A percentile compares a stretch with the other conserved stretches of the same genome.
Conservation (phyloP, 2,888 invertebrate species). For the Drosophila peninsularis region DNA sequence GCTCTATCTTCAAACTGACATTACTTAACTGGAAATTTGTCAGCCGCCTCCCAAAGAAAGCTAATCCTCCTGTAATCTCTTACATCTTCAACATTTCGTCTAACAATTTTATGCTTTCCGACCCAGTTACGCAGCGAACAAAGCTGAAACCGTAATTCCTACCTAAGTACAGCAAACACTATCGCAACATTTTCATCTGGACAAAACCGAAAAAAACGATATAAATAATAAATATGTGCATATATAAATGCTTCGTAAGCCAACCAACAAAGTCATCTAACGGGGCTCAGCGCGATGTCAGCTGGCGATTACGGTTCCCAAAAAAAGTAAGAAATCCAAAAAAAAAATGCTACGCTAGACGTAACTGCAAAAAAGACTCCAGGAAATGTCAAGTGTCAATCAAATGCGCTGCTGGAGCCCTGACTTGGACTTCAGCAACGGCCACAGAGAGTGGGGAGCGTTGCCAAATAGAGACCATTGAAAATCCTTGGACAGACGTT, state of each 20-base stretch:
- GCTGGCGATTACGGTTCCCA: slow-evolving; percentile 56
- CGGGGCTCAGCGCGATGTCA: slow-evolving; percentile 63
- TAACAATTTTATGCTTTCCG: slow-evolving; percentile 6
- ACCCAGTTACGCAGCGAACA: slow-evolving; percentile 49
- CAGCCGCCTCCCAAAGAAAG: background rate
- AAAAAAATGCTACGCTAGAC: slow-evolving; percentile 49
- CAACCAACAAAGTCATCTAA: slow-evolving; percentile 54
- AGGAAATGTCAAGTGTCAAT: slow-evolving; percentile 77
- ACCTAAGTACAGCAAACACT: slow-evolving; percentile 6
- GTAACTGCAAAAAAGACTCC: slow-evolving; percentile 40
- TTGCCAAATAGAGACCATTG: slow-evolving; percentile 42
- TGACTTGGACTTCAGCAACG: slow-evolving; percentile 2
- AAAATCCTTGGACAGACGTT: slow-evolving; percentile 59
- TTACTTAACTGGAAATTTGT: background rate
- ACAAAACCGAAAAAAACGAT: background rate
- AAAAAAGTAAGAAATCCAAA: background rate
- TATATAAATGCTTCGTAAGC: slow-evolving; percentile 15
- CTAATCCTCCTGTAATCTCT: background rate
- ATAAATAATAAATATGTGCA: slow-evolving; percentile 1
- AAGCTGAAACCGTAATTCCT: slow-evolving; percentile 26
- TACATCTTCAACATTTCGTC: slow-evolving; percentile 12
- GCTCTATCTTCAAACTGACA: too few species aligned
- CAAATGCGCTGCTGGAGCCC: slow-evolving; percentile 66
- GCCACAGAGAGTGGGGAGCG: slow-evolving; percentile 16
- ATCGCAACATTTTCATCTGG: slow-evolving; percentile 64